Evolutionary conservation across 2,888 invertebrate species (phyloP).

Genomic region (Sinentomon sp.): DNA sequence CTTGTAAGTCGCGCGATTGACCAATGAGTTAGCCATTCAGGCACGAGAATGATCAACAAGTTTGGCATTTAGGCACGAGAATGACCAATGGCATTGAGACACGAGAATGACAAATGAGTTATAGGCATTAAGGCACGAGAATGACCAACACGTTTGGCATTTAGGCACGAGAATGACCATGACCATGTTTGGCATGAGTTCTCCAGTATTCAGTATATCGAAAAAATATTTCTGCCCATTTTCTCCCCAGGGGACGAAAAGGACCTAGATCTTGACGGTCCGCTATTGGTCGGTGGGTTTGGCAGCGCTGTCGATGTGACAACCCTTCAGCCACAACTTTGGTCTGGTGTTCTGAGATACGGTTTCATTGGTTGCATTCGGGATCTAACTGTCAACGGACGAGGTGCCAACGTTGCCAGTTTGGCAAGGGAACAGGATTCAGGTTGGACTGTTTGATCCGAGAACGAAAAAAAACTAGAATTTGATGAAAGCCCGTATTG

Average conservation of each 20-base stretch:
- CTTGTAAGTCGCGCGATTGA: too few species aligned
- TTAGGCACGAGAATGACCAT: too few species aligned
- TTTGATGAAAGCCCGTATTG: too few species aligned
- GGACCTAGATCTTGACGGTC: conserved; percentile 60
- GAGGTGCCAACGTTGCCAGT: conserved; percentile 61
- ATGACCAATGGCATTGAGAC: too few species aligned
- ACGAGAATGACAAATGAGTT: too few species aligned
- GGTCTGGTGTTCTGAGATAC: conserved; percentile 64
- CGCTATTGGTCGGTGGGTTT: conserved; percentile 64
- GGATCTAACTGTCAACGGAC: conserved; percentile 61
- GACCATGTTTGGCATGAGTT: too few species aligned
- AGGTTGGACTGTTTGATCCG: conserved; percentile 27
- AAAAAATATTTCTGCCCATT: conserved; percentile 4
- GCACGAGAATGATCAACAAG: too few species aligned
- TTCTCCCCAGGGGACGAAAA: conserved; percentile 41
- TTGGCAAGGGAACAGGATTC: conserved; percentile 72
- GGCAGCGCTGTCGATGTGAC: conserved; percentile 44
- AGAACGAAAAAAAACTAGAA: too few species aligned
- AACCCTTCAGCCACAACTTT: conserved; percentile 53
- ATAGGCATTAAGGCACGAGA: too few species aligned
- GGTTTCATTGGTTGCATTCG: conserved; percentile 85
- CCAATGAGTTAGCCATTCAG: too few species aligned
- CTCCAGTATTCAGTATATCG: background rate
- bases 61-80: too few species aligned
- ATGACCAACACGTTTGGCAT: too few species aligned